Conservation (phyloP, 2,113 vertebrate species). For the Plotosus lineatus region DNA sequence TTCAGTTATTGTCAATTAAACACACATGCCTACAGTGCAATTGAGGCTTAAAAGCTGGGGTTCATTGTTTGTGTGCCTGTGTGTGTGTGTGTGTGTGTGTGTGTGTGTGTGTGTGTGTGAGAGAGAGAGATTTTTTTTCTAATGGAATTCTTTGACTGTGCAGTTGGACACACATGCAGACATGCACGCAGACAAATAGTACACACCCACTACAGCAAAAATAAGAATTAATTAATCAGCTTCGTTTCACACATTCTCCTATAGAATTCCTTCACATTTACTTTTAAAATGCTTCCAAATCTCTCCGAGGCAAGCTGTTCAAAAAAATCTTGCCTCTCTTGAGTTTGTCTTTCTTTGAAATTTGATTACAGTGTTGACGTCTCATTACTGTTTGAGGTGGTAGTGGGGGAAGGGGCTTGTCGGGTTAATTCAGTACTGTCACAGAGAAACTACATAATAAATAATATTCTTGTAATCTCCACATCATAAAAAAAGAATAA, state of each 20-base stretch:
- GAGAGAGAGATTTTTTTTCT: background rate
- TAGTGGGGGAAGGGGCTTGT: too few species aligned
- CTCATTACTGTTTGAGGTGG: background rate
- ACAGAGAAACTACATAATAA: background rate
- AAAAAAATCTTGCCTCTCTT: background rate
- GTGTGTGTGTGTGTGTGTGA: background rate
- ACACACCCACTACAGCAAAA: background rate
- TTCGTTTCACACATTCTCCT: conserved; percentile 32
- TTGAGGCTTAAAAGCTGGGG: conserved; percentile 31
- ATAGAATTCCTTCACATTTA: conserved; percentile 41
- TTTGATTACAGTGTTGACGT: background rate
- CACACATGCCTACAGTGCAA: conserved; percentile 24
- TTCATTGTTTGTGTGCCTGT: conserved; percentile 11
- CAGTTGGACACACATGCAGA: conserved; percentile 9
- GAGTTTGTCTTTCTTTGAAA: background rate
- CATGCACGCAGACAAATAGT: conserved; percentile 2
- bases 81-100: background rate
- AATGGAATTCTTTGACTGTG: conserved; percentile 30
- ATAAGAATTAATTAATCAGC: background rate
- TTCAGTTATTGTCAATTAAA: conserved; percentile 27
- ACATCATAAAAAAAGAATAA: background rate
- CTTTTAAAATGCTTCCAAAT: conserved; percentile 46
- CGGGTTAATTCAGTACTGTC: background rate
- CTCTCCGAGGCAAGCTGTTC: conserved; percentile 41
- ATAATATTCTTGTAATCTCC: background rate